Conservation (phyloP, 2,797 vertebrate genomes). For the Siniperca scherzeri region DNA sequence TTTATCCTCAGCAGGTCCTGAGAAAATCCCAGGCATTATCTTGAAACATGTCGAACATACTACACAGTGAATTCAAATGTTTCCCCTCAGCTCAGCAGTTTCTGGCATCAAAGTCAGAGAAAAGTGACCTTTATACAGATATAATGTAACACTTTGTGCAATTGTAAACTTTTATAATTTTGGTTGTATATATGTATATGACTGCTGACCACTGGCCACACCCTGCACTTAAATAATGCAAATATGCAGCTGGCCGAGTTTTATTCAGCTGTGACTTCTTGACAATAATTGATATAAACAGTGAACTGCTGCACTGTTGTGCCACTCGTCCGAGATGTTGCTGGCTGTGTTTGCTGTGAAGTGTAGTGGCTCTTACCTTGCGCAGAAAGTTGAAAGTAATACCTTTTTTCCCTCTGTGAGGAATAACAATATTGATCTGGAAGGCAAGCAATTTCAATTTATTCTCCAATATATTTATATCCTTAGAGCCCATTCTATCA, state of each 20-base stretch:
- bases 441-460: neutral
- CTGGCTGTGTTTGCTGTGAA: conserved; percentile 20
- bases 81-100: neutral
- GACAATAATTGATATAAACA: conserved; percentile 8
- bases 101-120: conserved; percentile 5
- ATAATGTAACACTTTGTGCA: neutral
- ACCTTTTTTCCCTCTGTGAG: conserved; percentile 37
- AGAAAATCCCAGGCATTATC: conserved; percentile 30
- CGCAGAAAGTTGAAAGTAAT: neutral
- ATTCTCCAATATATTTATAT: neutral
- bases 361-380: conserved; percentile 53
- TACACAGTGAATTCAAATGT: neutral
- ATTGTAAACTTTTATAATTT: neutral
- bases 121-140: neutral
- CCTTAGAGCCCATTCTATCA: neutral
- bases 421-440: conserved; percentile 28
- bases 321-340: neutral
- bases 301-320: neutral
- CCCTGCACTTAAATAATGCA: conserved; percentile 11
- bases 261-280: neutral
- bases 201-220: conserved; percentile 9
- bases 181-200: neutral
- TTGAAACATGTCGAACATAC: conserved; percentile 18
- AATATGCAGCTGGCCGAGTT: neutral
- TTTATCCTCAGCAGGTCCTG: conserved; percentile 14